Evolutionary conservation across 2,113 vertebrate genomes (phyloP), one percentile per base, ranked within the genome.

Genomic region (Pavo muticus): DNA sequence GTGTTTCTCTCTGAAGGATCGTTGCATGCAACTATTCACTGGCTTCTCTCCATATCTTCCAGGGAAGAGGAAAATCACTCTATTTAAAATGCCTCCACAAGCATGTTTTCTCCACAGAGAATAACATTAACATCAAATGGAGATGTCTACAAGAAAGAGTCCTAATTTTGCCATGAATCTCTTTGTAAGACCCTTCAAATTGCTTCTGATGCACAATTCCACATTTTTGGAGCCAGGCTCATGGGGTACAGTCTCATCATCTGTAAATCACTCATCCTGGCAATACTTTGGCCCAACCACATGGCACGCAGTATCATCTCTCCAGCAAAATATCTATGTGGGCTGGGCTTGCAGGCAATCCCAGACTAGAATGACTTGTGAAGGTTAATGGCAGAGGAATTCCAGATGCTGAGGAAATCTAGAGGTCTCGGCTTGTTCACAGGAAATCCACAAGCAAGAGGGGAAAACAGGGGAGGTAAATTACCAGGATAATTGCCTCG

Each of bases 221-320:
- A 32, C 14, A 30, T 9, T n/a, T 76, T 72, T 72, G 76, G 83
- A 45, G 48, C 24, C 79, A 94, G 14, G 18, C 16, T 78, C 11
- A 35, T 0, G 0, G 7, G 2, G 11, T 61, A 4, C 25, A 3
- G 0, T 27, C n/a, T 68, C 57, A 7, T 39, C 1, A 0, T 17
- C 74, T 87, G 15, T 7, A n/a, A 45, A 47, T 27, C 4, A 1
- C 14, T 80, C 1, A 0, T 44, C 85, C 42, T 30, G 32, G 30
- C 15, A 57, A 35, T 21, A 39, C 13, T 68, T 77, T 45, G 73
- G 18, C 14, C 74, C 7, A 1, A 45, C 27, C 6, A 0, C 61
- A 14, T 10, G 40, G 57, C 72, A 75, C 45, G 75, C 37, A 35
- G 4, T 2, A 25, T 9, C 29, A 18, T 4, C 16, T 64, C 42